Percentiles rank a stretch among this genome's conserved stretches.
Evolutionary conservation across 1,140 invertebrate genomes (phyloP).

Genomic region (Trinorchestia longiramus): DNA sequence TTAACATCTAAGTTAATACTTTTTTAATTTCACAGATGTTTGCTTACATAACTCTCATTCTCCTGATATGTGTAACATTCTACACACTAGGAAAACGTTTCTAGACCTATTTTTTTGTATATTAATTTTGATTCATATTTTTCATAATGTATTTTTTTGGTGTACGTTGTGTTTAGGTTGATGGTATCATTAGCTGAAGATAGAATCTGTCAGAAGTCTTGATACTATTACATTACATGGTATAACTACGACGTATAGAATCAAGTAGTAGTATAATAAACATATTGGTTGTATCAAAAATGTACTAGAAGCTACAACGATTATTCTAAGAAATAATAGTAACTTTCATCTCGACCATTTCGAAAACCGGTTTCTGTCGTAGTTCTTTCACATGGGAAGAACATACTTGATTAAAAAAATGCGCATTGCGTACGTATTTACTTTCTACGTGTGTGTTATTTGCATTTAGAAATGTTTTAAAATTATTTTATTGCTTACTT

Average conservation of each 20-base stretch:
- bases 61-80: not conserved
- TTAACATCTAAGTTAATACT: not conserved
- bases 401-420: too few relatives aligned
- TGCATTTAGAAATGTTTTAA: too few relatives aligned
- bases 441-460: too few relatives aligned
- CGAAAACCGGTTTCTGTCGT: not conserved
- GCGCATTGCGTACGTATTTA: too few relatives aligned
- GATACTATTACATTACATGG: too few relatives aligned
- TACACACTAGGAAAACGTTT: not conserved
- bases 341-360: not conserved
- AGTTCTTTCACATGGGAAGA: too few relatives aligned
- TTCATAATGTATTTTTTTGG: not conserved
- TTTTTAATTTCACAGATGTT: not conserved
- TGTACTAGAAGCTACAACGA: not conserved
- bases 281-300: not conserved
- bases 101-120: not conserved
- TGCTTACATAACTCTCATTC: not conserved
- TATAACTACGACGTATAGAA: too few relatives aligned
- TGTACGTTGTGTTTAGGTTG: not conserved
- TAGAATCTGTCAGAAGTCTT: too few relatives aligned
- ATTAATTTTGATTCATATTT: not conserved
- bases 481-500: too few relatives aligned
- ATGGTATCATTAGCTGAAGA: too few relatives aligned
- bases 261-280: too few relatives aligned
- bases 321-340: not conserved